These are phyloP conservation scores for Ophraella communa DNA, from an alignment of 2,888 invertebrate species.

Conservation along the genomic window DNA sequence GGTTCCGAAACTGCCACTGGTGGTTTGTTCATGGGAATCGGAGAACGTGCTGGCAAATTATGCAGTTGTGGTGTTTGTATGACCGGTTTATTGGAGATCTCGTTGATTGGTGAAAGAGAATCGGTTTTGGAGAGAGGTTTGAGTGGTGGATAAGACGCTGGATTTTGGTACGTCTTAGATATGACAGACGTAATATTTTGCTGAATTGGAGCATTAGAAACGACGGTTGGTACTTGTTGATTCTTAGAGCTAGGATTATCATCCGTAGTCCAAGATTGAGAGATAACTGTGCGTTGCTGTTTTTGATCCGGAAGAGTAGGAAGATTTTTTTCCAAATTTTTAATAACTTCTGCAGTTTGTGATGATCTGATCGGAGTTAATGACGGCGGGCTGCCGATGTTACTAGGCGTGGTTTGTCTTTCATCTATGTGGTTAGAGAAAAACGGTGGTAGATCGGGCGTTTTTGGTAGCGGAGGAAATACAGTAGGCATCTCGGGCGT, in stretches of 20 bases:
- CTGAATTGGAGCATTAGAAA: slow-evolving; percentile 21
- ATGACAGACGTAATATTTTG: slow-evolving; percentile 27
- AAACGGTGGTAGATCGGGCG: slow-evolving; percentile 64
- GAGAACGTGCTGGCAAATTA: slow-evolving; percentile 48
- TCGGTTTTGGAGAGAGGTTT: slow-evolving; percentile 46
- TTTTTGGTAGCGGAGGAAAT: slow-evolving; percentile 57
- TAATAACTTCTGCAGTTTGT: slow-evolving; percentile 30
- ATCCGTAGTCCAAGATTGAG: slow-evolving; percentile 45
- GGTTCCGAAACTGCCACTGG: slow-evolving; percentile 32
- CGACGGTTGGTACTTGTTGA: slow-evolving; percentile 22
- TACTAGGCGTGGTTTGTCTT: slow-evolving; percentile 34
- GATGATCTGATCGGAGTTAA: slow-evolving; percentile 55
- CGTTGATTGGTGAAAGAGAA: slow-evolving; percentile 36
- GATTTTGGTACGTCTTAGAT: slow-evolving; percentile 34
- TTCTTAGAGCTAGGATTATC: slow-evolving; percentile 26
- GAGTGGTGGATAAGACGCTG: slow-evolving; percentile 42
- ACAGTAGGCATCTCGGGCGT: slow-evolving; percentile 21
- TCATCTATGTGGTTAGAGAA: slow-evolving; percentile 56
- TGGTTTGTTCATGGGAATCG: slow-evolving; percentile 43
- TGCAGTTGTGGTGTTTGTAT: slow-evolving; percentile 45
- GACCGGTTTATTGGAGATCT: slow-evolving; percentile 36
- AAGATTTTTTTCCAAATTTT: slow-evolving; percentile 39
- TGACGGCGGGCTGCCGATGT: slow-evolving; percentile 56
- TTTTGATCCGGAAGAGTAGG: slow-evolving; percentile 45
- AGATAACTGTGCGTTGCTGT: slow-evolving; percentile 45